Evolutionary conservation across 2,797 vertebrate species (phyloP).

Genomic region (Tachyglossus aculeatus): DNA sequence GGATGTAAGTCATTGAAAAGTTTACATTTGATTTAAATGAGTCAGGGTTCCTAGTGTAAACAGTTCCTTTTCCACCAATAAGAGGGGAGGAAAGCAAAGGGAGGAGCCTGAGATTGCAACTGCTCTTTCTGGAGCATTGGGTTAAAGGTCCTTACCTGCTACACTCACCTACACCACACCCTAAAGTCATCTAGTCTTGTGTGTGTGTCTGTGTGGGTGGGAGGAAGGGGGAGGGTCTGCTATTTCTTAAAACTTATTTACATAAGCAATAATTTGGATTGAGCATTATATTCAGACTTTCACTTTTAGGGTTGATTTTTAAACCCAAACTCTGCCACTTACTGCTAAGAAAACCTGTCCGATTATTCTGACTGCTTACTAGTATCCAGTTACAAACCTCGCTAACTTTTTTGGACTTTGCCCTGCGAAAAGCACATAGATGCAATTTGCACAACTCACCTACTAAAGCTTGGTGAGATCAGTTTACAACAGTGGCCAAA

Average conservation of each 20-base stretch:
- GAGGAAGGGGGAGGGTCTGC: too few species aligned
- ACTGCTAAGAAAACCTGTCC: neutral
- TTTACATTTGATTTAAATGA: too few species aligned
- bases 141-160: neutral
- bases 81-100: neutral
- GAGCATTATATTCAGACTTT: too few species aligned
- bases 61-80: too few species aligned
- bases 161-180: neutral
- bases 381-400: neutral
- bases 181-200: neutral
- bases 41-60: too few species aligned
- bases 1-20: too few species aligned
- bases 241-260: too few species aligned
- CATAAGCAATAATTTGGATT: too few species aligned
- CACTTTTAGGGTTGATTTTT: conserved; percentile 1
- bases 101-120: neutral
- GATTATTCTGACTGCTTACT: neutral
- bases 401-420: conserved; percentile 3
- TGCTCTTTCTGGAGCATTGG: neutral
- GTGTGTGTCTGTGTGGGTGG: too few species aligned
- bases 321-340: neutral
- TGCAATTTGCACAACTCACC: too few species aligned
- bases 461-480: neutral
- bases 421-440: conserved; percentile 1
- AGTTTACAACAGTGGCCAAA: conserved; percentile 20